phyloP scores from a whole-genome alignment of 2,888 invertebrate species.

The Polylopha cassiicola region DNA sequence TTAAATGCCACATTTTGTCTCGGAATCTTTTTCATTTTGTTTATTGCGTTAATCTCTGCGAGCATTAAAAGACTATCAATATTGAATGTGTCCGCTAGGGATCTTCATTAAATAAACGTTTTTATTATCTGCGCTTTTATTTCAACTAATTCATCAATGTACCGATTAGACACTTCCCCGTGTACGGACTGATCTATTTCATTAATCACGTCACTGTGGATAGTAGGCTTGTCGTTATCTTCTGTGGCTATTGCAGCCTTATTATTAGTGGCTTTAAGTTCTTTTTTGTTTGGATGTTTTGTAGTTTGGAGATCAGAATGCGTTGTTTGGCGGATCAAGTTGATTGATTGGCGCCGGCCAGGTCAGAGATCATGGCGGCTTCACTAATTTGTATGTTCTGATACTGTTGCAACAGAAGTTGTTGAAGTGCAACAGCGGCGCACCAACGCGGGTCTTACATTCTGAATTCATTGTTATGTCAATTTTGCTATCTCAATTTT shows the following conservation, averaged over 20 bases:
- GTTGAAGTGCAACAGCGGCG: slow-evolving; percentile 20
- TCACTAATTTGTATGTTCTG: slow-evolving; percentile 55
- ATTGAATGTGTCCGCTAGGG: slow-evolving; percentile 6
- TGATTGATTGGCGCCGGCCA: slow-evolving; percentile 64
- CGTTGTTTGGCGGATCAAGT: slow-evolving; percentile 56
- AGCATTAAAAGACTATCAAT: slow-evolving; percentile 9
- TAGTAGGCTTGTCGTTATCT: slow-evolving; percentile 35
- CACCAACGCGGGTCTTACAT: no score
- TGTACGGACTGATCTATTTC: slow-evolving; percentile 51
- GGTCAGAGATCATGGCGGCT: slow-evolving; percentile 60
- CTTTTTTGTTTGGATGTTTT: slow-evolving; percentile 27
- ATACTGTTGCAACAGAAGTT: slow-evolving; percentile 48
- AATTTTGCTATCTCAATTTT: no score
- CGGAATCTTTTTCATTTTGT: not conserved
- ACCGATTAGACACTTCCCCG: slow-evolving; percentile 55
- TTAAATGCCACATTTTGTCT: no score
- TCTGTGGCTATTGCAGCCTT: slow-evolving; percentile 32
- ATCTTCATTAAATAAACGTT: slow-evolving; percentile 29
- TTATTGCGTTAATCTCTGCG: not conserved
- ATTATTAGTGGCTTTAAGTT: slow-evolving; percentile 28
- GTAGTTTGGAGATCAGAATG: slow-evolving; percentile 37
- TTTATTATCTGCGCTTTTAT: slow-evolving; percentile 31
- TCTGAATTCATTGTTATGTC: no score
- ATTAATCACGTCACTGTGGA: slow-evolving; percentile 63
- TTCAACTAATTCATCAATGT: slow-evolving; percentile 58